A percentile compares a stretch with the other conserved stretches of the same genome.
These are phyloP conservation scores for Danionella cerebrum DNA, from an alignment of 2,113 vertebrate species.

Conservation along the genomic window DNA sequence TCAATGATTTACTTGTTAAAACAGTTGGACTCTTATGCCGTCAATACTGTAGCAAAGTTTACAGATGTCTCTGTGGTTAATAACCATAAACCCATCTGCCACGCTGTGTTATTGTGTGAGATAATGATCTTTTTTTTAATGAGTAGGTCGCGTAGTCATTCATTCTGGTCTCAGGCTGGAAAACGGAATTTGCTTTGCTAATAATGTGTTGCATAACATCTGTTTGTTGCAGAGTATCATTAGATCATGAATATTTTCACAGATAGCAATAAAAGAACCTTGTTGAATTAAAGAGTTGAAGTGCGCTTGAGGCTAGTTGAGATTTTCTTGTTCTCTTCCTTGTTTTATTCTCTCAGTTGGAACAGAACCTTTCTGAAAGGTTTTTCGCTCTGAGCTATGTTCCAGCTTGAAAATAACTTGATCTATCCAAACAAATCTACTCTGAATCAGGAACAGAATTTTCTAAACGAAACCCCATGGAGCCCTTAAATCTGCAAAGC, in stretches of 20 bases:
- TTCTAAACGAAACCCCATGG: not conserved
- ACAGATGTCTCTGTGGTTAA: not conserved
- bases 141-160: not conserved
- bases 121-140: not conserved
- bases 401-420: conserved; percentile 1
- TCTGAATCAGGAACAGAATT: not conserved
- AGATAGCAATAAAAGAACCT: not conserved
- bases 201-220: not conserved
- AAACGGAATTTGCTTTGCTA: not conserved
- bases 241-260: conserved; percentile 12
- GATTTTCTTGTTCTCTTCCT: not conserved
- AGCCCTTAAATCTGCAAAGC: not conserved
- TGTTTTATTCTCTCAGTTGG: not conserved
- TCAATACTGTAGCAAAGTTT: not conserved
- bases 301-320: not conserved
- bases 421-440: not conserved
- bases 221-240: not conserved
- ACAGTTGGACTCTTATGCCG: not conserved
- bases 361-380: not conserved
- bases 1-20: not conserved
- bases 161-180: not conserved
- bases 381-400: not conserved
- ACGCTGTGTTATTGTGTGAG: not conserved
- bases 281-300: not conserved
- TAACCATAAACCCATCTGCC: not conserved